A percentile compares a stretch with the other conserved stretches of the same genome.
Evolutionary conservation across 2,113 vertebrate genomes (phyloP).

Genomic region (Galbula dea): DNA sequence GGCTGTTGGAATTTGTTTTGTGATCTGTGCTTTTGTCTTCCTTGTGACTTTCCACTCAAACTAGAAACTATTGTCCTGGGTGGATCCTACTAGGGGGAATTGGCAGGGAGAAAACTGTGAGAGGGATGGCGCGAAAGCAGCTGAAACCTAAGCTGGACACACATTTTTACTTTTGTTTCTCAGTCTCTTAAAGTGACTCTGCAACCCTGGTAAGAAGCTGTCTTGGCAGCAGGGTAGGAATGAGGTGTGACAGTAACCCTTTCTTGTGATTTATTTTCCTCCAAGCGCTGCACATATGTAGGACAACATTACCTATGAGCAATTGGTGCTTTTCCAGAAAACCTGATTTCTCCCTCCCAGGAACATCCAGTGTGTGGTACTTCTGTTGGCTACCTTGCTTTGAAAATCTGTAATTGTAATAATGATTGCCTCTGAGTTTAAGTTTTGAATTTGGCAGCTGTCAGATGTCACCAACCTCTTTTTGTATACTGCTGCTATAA

Average conservation of each 20-base stretch:
- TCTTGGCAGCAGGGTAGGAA: neutral
- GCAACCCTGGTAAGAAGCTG: neutral
- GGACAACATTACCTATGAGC: neutral
- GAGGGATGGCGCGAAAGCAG: neutral
- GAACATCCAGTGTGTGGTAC: neutral
- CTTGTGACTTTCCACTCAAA: neutral
- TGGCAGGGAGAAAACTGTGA: neutral
- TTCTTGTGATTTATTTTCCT: slow-evolving; percentile 2
- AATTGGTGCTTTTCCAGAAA: neutral
- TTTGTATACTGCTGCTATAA: neutral
- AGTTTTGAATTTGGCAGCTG: neutral
- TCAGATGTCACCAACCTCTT: neutral
- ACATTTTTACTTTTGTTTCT: neutral
- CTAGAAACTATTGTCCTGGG: neutral
- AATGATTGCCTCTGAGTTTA: neutral
- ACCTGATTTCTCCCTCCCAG: neutral
- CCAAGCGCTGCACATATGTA: neutral
- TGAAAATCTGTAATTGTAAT: neutral
- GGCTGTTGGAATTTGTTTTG: slow-evolving; percentile 1
- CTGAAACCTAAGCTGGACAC: neutral
- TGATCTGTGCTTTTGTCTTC: slow-evolving; percentile 1
- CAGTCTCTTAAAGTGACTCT: neutral
- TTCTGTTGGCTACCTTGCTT: neutral
- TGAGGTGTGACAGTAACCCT: neutral
- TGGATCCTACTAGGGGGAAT: neutral